These are phyloP conservation scores for Agriopis marginaria DNA, from an alignment of 2,888 invertebrate genomes.

Conservation along the genomic window DNA sequence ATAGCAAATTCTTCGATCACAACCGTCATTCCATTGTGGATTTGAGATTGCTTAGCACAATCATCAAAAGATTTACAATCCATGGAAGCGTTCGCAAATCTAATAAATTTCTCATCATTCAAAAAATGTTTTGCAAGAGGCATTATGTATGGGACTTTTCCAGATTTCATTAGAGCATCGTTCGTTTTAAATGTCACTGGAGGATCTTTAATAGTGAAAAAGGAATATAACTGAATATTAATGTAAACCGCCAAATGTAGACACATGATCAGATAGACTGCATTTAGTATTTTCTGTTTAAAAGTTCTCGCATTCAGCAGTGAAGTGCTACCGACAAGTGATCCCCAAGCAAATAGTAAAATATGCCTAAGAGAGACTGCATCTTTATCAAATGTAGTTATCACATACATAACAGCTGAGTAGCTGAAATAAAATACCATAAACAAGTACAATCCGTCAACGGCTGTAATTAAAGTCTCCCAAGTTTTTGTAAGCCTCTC, in stretches of 20 bases:
- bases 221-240: conserved; percentile 68
- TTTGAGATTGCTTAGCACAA: conserved; percentile 55
- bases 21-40: conserved; percentile 63
- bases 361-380: conserved; percentile 53
- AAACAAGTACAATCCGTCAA: conserved; percentile 65
- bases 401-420: conserved; percentile 58
- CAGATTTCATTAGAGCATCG: conserved; percentile 63
- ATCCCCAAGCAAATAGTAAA: conserved; percentile 67
- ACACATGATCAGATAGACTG: conserved; percentile 64
- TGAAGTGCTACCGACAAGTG: conserved; percentile 62
- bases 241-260: conserved; percentile 67
- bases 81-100: conserved; percentile 57
- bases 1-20: conserved; percentile 59
- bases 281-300: conserved; percentile 70
- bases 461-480: conserved; percentile 61
- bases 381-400: conserved; percentile 58
- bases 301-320: conserved; percentile 59
- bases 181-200: conserved; percentile 62
- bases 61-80: conserved; percentile 60
- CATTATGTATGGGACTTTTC: conserved; percentile 56
- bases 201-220: conserved; percentile 67
- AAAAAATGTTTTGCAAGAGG: conserved; percentile 60
- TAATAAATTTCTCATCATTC: conserved; percentile 57
- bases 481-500: conserved; percentile 64
- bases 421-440: conserved; percentile 65